Base-by-base conservation (phyloP, 2,113 vertebrate species). In the Tursiops truncatus region DNA sequence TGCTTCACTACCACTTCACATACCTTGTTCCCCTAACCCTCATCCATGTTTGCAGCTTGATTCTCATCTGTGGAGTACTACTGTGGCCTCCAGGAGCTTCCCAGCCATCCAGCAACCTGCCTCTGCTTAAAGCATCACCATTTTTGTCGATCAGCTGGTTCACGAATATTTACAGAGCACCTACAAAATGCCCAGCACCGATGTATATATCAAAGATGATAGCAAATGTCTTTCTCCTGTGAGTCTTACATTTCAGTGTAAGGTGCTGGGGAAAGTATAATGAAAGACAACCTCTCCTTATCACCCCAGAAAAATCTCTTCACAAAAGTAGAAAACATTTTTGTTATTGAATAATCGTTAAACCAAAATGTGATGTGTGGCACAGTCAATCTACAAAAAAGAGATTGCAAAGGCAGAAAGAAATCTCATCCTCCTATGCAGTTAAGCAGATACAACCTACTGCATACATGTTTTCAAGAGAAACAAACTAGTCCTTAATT, bases 111-210 rank as follows among this genome's bases (percentile, higher is more conserved):
- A 14, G 4, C 9, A 68, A n/a, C 14, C 41, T 60, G 4, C 11
- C 15, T 80, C 58, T 76, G 13, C 21, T 53, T 74, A 28, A 77
- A 92, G 9, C 8, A 36, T 47, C 63, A 60, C 21, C 33, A 21
- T 26, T 65, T 88, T 81, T 74, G 36, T 23, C 33, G 41, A 12
- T 44, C 20, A 25, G 47, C 25, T 5, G 2, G 15, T 33, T 11
- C 25, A 23, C 10, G 82, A 33, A 56, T 77, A 74, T 84, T 73
- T 47, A 71, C 58, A 31, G 15, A 65, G 17, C 21, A 38, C 58
- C 17, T 7, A 44, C 17, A 25, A 47, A 79, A 17, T n/a, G 13
- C 23, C 31, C 28, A 65, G 33, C 23, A 31, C 26, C 0, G 0
- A 1, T 41, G 33, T 44, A 25, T 20, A 4, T 28, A 12, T 41